Evolutionary conservation across 1,140 invertebrate genomes (phyloP).

Genomic region (Drosophila nigromelanica): DNA sequence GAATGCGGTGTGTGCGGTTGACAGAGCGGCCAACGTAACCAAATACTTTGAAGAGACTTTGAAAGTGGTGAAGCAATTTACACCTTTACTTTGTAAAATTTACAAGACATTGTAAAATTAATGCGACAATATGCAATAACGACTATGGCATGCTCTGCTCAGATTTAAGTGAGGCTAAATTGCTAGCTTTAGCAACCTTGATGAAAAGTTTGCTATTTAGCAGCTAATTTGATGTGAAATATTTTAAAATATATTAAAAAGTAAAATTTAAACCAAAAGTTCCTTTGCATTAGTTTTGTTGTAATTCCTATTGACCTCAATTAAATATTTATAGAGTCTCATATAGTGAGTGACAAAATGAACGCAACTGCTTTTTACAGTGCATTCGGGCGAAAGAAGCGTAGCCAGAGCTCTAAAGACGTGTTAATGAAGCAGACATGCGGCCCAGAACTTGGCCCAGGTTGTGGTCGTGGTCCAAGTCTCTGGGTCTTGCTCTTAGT

Average conservation of each 20-base stretch:
- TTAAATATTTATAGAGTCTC: background rate
- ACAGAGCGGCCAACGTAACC: conserved; percentile 27
- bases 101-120: conserved; percentile 44
- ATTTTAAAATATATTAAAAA: too few relatives aligned
- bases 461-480: conserved; percentile 34
- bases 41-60: conserved; percentile 15
- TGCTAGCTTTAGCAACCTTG: background rate
- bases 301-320: background rate
- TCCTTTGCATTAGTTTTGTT: background rate
- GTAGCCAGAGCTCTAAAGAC: conserved; percentile 59
- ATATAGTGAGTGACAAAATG: background rate
- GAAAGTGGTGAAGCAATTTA: conserved; percentile 60
- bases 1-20: conserved; percentile 29
- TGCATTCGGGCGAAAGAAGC: conserved; percentile 25
- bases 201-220: too few relatives aligned
- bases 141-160: conserved; percentile 36
- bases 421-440: conserved; percentile 82
- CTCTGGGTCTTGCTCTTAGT: conserved; percentile 16
- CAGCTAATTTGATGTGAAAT: too few relatives aligned
- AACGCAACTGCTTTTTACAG: conserved; percentile 1
- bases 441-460: conserved; percentile 57
- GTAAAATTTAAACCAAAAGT: too few relatives aligned
- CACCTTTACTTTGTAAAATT: conserved; percentile 63
- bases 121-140: background rate
- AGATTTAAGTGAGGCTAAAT: too few relatives aligned